A percentile compares a stretch with the other conserved stretches of the same genome.
Conservation (phyloP, 2,113 vertebrate species). For the Cheilinus undulatus region DNA sequence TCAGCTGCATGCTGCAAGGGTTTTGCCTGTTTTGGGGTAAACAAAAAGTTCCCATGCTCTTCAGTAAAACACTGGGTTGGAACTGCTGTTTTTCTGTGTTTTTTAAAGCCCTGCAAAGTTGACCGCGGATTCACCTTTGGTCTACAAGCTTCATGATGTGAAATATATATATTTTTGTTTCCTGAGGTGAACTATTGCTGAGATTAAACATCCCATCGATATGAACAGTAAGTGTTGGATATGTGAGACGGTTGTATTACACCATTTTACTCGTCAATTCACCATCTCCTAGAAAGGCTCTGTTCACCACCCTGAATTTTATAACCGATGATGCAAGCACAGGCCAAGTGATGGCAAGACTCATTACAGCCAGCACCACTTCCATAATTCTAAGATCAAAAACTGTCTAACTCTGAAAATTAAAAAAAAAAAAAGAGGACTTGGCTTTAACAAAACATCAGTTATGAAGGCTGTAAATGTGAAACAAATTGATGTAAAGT, state of each 20-base stretch:
- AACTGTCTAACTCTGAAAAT: background rate
- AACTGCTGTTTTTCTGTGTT: background rate
- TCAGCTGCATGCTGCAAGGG: background rate
- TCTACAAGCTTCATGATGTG: background rate
- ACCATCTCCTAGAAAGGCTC: constrained; percentile 29
- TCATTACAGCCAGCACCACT: constrained; percentile 51
- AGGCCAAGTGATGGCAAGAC: constrained; percentile 53
- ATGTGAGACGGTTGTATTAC: constrained; percentile 1
- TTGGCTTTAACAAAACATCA: background rate
- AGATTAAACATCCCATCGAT: background rate
- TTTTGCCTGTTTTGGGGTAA: background rate
- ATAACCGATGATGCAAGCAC: constrained; percentile 56
- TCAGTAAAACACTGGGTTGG: background rate
- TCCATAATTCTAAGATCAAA: constrained; percentile 46
- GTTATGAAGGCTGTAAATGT: background rate
- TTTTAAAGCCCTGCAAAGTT: background rate
- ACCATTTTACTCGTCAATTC: background rate
- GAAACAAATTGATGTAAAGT: background rate
- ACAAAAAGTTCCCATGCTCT: background rate
- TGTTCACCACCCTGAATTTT: constrained; percentile 10
- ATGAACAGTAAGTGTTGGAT: constrained; percentile 6
- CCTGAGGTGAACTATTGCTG: background rate
- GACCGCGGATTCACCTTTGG: constrained; percentile 6
- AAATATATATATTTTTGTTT: background rate
- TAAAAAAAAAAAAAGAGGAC: background rate